Base-by-base conservation (phyloP, 2,888 invertebrate genomes). In the Euplagia quadripunctaria region DNA sequence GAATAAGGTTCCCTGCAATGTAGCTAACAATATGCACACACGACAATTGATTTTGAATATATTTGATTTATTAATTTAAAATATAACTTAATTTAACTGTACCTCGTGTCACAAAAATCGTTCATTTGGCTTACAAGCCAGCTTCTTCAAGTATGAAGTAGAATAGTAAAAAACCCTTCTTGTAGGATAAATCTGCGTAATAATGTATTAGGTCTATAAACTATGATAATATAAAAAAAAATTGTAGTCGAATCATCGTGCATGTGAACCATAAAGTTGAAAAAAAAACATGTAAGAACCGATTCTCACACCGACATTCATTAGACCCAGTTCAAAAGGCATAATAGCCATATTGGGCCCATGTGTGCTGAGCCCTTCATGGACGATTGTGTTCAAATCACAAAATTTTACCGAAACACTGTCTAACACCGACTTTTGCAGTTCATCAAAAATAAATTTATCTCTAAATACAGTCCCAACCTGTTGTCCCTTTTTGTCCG, bases 401-500 rank as follows among this genome's bases (percentile, higher is more conserved):
- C 89, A 87, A 46, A 87, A 90, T 84, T 89, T 84, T 85, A 90
- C 88, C 87, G 87, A 92, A 92, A 93, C 90, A 89, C 89, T 89
- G 91, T 90, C 88, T 87, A 87, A 88, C 86, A 89, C 88, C 91
- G 93, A 94, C 94, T 95, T 92, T 94, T 94, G 93, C 94, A 96
- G 94, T 96, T 95, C 95, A 96, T 95, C 95, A 96, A 95, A 95
- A 89, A 92, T 92, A 92, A 88, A 95, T 95, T 95, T 95, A 94
- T 90, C 89, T 85, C 85, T 75, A 86, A 89, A 94, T 94, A 82
- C 88, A 88, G 88, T 87, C 85, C 86, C 84, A 77, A 94, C 94
- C 94, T 94, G 94, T 89, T 89, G 85, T 75, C 77, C 85, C 88
- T 88, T 89, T 72, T 93, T 92, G 91, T 89, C 80, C 76, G 12